phyloP scores from a whole-genome alignment of 1,140 invertebrate genomes.

The Heliconius melpomene region DNA sequence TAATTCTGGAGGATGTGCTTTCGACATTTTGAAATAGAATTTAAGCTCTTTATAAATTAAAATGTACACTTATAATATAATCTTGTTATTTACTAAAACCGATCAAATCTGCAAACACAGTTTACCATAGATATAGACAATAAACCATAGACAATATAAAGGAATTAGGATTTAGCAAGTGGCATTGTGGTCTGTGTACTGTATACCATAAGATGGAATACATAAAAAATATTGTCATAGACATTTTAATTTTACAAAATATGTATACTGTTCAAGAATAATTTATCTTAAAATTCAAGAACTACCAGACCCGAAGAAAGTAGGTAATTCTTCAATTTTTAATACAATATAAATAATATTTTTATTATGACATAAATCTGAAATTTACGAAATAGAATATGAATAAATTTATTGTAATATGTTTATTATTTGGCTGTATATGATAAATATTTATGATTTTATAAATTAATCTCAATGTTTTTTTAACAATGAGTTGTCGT shows the following conservation, averaged over 20 bases:
- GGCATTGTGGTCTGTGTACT: background rate
- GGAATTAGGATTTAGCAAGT: background rate
- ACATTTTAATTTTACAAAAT: background rate
- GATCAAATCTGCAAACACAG: background rate
- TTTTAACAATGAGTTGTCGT: background rate
- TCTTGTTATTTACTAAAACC: background rate
- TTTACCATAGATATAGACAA: no score
- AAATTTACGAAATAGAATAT: no score
- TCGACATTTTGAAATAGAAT: conserved; percentile 84
- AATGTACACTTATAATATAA: background rate
- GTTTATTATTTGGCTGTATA: no score
- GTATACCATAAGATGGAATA: background rate
- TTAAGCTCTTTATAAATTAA: background rate
- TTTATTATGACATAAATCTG: no score
- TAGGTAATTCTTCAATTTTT: no score
- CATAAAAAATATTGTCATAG: background rate
- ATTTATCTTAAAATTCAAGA: no score
- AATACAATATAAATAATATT: no score
- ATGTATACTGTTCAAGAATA: background rate
- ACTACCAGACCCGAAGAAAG: no score
- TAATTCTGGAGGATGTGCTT: conserved; percentile 92
- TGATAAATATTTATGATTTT: no score
- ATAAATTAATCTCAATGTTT: background rate
- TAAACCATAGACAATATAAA: conserved; percentile 1
- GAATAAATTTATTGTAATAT: no score